Conservation (phyloP, 2,888 invertebrate species). For the Philhelius pedissequus region DNA sequence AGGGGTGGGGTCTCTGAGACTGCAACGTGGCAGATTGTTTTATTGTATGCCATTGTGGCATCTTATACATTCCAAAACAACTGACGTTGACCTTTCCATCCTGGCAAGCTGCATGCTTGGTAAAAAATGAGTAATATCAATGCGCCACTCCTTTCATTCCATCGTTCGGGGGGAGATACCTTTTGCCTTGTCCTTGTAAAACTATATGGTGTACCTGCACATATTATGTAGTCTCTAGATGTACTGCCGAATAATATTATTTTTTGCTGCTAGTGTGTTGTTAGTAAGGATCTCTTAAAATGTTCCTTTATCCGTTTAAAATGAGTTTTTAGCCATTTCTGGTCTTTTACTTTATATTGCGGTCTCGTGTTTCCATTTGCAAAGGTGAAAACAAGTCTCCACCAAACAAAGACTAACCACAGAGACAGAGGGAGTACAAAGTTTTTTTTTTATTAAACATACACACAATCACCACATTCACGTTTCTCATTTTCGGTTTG, state of each 20-base stretch:
- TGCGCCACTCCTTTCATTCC: slow-evolving; percentile 36
- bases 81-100: slow-evolving; percentile 51
- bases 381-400: slow-evolving; percentile 56
- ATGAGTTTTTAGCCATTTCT: slow-evolving; percentile 58
- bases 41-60: slow-evolving; percentile 44
- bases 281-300: slow-evolving; percentile 19
- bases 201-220: slow-evolving; percentile 8
- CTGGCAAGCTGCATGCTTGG: slow-evolving; percentile 43
- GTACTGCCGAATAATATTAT: slow-evolving; percentile 43
- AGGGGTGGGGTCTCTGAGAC: slow-evolving; percentile 22
- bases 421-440: background rate
- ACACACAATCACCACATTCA: slow-evolving; percentile 56
- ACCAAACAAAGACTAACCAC: slow-evolving; percentile 2
- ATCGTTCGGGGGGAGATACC: slow-evolving; percentile 3
- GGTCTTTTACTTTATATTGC: slow-evolving; percentile 56
- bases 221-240: background rate
- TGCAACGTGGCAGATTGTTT: slow-evolving; percentile 57
- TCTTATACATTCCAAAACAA: slow-evolving; percentile 46
- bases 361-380: slow-evolving; percentile 59
- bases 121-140: slow-evolving; percentile 60
- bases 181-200: background rate
- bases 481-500: slow-evolving; percentile 53
- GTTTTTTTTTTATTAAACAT: background rate
- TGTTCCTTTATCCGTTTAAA: slow-evolving; percentile 61
- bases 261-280: slow-evolving; percentile 32